Conservation (phyloP, 2,113 vertebrate species). For the Falcunculus frontatus region DNA sequence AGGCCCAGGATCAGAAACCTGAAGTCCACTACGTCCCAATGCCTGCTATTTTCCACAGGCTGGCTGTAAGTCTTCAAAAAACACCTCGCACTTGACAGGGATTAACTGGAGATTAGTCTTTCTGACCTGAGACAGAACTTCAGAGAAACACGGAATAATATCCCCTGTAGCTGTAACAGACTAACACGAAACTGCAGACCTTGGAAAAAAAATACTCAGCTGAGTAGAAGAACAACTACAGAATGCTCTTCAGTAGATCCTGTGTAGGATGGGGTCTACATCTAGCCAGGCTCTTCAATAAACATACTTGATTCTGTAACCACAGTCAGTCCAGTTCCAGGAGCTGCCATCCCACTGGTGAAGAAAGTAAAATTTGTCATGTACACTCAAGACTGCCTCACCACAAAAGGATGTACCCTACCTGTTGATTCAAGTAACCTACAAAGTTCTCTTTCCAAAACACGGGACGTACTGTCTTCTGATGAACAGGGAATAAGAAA, state of each 20-base stretch:
- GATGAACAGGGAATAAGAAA: neutral
- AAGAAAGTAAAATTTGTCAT: neutral
- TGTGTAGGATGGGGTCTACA: neutral
- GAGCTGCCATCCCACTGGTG: neutral
- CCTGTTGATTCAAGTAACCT: neutral
- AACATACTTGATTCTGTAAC: neutral
- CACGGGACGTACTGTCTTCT: neutral
- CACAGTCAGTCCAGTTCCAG: fast-evolving
- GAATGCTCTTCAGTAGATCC: neutral
- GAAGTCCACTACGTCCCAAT: neutral
- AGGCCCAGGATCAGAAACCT: neutral
- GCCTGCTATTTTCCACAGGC: neutral
- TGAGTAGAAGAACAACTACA: neutral
- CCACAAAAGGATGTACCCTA: neutral
- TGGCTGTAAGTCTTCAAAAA: neutral
- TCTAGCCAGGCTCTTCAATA: neutral
- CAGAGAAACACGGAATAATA: neutral
- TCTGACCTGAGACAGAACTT: neutral
- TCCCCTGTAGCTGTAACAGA: neutral
- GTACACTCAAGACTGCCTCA: fast-evolving
- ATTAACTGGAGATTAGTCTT: neutral
- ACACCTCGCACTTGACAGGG: neutral
- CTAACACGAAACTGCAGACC: neutral
- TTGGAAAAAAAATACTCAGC: neutral
- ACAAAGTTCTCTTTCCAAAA: neutral